These are phyloP conservation scores for Paraescarpia echinospica DNA, from an alignment of 1,140 invertebrate species.

Conservation along the genomic window DNA sequence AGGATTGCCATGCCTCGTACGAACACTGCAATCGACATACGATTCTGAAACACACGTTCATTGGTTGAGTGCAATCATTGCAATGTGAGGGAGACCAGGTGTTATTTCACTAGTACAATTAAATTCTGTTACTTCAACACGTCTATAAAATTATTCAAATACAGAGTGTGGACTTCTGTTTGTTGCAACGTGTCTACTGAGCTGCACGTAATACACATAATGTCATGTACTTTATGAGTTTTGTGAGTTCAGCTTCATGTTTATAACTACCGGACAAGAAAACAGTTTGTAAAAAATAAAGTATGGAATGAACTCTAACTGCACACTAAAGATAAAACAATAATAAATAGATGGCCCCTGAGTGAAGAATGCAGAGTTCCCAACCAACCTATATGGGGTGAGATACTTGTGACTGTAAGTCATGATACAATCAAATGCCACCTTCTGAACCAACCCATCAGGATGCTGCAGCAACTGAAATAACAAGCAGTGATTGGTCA, in stretches of 20 bases:
- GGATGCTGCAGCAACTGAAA: slow-evolving; percentile 74
- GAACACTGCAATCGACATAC: no score
- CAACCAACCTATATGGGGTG: slow-evolving; percentile 67
- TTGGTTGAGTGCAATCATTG: neutral
- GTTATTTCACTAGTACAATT: neutral
- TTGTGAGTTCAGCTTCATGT: no score
- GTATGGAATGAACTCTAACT: neutral
- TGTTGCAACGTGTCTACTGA: no score
- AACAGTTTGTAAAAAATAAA: neutral
- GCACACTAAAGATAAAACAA: neutral
- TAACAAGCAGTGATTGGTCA: slow-evolving; percentile 16
- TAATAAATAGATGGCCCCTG: neutral
- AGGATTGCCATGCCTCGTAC: no score
- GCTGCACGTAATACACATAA: no score
- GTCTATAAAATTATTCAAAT: no score
- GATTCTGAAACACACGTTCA: neutral
- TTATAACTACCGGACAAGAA: no score
- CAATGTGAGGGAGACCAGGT: neutral
- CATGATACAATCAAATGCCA: slow-evolving; percentile 80
- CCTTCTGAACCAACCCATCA: slow-evolving; percentile 77
- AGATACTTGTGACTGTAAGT: slow-evolving; percentile 80
- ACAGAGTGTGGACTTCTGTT: no score
- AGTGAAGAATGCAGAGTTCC: neutral
- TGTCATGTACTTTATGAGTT: no score
- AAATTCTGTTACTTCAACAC: neutral